A percentile compares a stretch with the other conserved stretches of the same genome.
phyloP scores from a whole-genome alignment of 2,797 vertebrate genomes.

The Coregonus ussuriensis region DNA sequence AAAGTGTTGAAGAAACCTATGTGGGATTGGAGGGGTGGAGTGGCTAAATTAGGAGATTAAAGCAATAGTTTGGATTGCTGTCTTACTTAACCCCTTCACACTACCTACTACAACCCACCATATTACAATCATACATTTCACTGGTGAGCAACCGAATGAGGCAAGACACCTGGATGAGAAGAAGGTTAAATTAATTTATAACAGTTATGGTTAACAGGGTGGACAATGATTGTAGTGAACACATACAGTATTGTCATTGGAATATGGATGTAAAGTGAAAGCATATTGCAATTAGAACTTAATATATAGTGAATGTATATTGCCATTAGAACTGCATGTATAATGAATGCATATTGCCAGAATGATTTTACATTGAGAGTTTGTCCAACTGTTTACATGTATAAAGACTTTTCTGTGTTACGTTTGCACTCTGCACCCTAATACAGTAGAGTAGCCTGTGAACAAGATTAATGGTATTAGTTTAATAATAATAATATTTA shows the following conservation, averaged over 20 bases:
- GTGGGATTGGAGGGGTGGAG: slow-evolving; percentile 64
- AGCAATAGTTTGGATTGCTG: neutral
- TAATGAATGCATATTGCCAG: neutral
- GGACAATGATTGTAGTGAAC: neutral
- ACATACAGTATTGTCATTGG: neutral
- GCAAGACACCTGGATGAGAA: no score
- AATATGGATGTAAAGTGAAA: no score
- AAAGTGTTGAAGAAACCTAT: slow-evolving; percentile 50
- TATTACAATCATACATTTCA: no score
- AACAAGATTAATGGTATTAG: neutral
- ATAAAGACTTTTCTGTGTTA: neutral
- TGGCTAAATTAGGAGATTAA: slow-evolving; percentile 10
- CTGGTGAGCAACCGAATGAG: no score
- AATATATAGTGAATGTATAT: no score
- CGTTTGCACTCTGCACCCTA: neutral
- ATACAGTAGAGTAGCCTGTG: neutral
- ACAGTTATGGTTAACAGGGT: neutral
- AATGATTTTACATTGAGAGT: neutral
- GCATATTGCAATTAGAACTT: neutral
- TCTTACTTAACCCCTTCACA: neutral
- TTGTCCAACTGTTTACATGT: neutral
- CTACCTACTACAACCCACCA: no score
- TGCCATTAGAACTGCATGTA: neutral
- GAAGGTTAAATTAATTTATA: neutral
- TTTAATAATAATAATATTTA: no score